A percentile compares a stretch with the other conserved stretches of the same genome.
Conservation (phyloP, 2,888 invertebrate species). For the Xestia c-nigrum region DNA sequence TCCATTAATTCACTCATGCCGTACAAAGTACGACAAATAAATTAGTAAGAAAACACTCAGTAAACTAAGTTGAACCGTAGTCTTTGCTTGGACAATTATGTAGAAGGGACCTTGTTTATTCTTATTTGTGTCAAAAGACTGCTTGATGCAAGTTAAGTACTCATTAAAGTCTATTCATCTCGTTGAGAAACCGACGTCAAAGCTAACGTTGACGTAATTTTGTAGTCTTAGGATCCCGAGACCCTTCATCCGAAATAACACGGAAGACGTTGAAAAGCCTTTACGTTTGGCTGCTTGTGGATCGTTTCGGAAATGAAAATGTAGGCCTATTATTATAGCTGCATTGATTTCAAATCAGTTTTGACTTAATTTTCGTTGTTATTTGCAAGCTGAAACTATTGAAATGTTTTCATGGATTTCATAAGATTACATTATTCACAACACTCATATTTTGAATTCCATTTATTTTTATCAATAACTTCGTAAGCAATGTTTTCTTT, state of each 20-base stretch:
- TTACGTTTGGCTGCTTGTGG: constrained; percentile 17
- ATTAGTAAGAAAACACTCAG: constrained; percentile 47
- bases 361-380: not conserved
- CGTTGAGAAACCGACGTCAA: constrained; percentile 40
- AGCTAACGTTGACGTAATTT: constrained; percentile 43
- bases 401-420: not conserved
- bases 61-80: constrained; percentile 36
- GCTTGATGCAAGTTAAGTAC: constrained; percentile 54
- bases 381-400: not conserved
- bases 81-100: constrained; percentile 35
- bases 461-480: not conserved
- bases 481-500: not conserved
- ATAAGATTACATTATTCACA: not conserved
- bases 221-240: constrained; percentile 4
- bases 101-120: constrained; percentile 45
- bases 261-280: constrained; percentile 34
- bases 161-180: constrained; percentile 54
- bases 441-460: not conserved
- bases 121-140: constrained; percentile 49
- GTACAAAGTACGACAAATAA: constrained; percentile 41
- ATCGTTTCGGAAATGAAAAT: constrained; percentile 13
- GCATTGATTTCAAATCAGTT: not conserved
- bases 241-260: constrained; percentile 23
- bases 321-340: no score
- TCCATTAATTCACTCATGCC: constrained; percentile 33